Conservation (phyloP, 2,888 invertebrate species). For the Globia sparganii region DNA sequence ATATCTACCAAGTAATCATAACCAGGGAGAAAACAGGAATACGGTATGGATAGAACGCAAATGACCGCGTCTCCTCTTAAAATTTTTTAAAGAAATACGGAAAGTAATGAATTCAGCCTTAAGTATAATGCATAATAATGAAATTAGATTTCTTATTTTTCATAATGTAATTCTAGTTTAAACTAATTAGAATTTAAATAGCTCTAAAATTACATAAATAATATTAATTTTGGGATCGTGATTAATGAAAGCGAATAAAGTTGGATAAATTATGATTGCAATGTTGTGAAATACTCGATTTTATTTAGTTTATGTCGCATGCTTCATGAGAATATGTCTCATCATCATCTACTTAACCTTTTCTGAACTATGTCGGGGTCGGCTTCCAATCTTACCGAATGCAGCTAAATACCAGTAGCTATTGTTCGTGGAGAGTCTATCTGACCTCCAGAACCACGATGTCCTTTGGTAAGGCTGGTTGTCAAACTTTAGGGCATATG, state of each 20-base stretch:
- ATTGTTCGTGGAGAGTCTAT: neutral
- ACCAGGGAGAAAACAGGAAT: neutral
- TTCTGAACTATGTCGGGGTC: neutral
- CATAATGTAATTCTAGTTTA: slow-evolving; percentile 55
- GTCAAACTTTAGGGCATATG: neutral
- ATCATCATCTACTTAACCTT: too few species aligned
- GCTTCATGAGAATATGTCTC: neutral
- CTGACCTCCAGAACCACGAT: neutral
- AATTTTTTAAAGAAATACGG: neutral
- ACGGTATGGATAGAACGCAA: too few species aligned
- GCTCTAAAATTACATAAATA: slow-evolving; percentile 40
- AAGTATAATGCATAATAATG: slow-evolving; percentile 54
- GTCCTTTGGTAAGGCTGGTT: neutral
- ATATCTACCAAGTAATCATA: too few species aligned
- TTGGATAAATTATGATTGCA: slow-evolving; percentile 18
- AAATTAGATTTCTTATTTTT: slow-evolving; percentile 65
- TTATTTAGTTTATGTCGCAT: neutral
- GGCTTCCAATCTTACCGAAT: neutral
- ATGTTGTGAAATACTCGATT: slow-evolving; percentile 28
- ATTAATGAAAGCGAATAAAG: slow-evolving; percentile 6
- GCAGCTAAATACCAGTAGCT: neutral
- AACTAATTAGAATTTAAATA: slow-evolving; percentile 44
- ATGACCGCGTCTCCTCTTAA: neutral
- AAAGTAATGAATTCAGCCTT: slow-evolving; percentile 36
- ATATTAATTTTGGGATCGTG: slow-evolving; percentile 39